These are phyloP conservation scores for Mustela lutreola DNA, from an alignment of 2,113 vertebrate genomes.

Conservation along the genomic window DNA sequence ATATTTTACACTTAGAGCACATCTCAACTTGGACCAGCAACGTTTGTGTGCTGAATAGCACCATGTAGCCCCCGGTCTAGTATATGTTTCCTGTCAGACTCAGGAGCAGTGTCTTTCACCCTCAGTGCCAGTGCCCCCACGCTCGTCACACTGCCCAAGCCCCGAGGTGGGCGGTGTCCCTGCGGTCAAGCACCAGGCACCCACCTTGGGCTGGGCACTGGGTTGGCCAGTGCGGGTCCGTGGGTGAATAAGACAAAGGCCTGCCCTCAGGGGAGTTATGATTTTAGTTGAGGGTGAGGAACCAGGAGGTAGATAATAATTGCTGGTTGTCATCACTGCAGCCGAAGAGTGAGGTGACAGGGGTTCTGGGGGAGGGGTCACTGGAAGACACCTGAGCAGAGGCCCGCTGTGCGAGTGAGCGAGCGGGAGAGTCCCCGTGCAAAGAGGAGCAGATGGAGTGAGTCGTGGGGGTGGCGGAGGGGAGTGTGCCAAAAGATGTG, in stretches of 20 bases:
- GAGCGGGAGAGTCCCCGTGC: too few species aligned
- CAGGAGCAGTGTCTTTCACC: neutral
- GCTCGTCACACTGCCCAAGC: accelerated
- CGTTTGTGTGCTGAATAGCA: neutral
- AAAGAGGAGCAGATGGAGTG: neutral
- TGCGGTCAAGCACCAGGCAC: neutral
- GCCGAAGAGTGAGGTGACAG: accelerated
- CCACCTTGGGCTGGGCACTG: neutral
- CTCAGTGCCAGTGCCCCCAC: neutral
- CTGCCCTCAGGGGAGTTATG: neutral
- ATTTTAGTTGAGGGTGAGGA: neutral
- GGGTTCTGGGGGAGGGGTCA: neutral
- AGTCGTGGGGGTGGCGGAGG: neutral
- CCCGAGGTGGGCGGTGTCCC: accelerated
- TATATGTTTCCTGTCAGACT: neutral
- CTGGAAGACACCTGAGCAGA: neutral
- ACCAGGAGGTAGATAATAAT: neutral
- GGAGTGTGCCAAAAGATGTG: neutral
- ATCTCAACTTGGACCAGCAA: neutral
- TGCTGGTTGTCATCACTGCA: too few species aligned
- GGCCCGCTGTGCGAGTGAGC: neutral
- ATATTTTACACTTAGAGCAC: neutral
- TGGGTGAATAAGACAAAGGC: neutral
- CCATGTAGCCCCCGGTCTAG: accelerated
- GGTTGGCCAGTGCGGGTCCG: too few species aligned